Evolutionary conservation across 2,888 invertebrate species (phyloP).

Genomic region (Cordylochernes scorpioides): DNA sequence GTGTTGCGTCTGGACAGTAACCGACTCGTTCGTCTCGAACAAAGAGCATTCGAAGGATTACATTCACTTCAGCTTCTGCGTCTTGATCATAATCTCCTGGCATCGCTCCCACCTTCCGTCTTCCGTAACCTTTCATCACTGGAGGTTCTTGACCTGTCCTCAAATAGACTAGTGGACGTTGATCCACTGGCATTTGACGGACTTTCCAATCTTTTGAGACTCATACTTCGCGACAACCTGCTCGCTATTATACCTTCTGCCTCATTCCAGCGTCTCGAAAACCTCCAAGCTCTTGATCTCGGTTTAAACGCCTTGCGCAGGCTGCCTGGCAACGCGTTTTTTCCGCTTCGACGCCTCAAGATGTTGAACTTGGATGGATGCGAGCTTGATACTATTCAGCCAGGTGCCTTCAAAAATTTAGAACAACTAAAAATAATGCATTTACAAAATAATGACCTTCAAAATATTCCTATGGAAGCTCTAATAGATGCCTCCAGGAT

Average conservation of each 20-base stretch:
- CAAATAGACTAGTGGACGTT: conserved; percentile 47
- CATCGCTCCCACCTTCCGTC: conserved; percentile 7
- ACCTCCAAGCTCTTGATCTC: conserved; percentile 43
- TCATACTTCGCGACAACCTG: conserved; percentile 55
- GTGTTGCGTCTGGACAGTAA: conserved; percentile 51
- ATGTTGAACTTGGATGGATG: conserved; percentile 34
- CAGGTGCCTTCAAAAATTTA: conserved; percentile 10
- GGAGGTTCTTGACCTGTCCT: conserved; percentile 43
- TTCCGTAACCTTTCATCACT: conserved; percentile 29
- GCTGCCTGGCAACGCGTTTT: conserved; percentile 23
- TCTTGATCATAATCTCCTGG: conserved; percentile 16
- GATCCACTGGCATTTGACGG: conserved; percentile 44
- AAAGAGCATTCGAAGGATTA: conserved; percentile 44
- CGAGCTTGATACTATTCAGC: conserved; percentile 10
- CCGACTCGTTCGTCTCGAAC: conserved; percentile 41
- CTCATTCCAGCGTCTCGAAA: conserved; percentile 44
- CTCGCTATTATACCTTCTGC: conserved; percentile 46
- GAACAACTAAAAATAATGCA: conserved; percentile 7
- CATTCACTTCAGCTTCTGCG: conserved; percentile 38
- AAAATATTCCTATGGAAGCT: conserved; percentile 8
- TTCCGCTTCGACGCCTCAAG: conserved; percentile 32
- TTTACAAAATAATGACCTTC: conserved; percentile 10
- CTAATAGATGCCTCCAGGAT: conserved; percentile 6
- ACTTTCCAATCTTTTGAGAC: conserved; percentile 38
- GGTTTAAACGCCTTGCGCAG: conserved; percentile 47